These are phyloP conservation scores for Harpegnathos saltator DNA, from an alignment of 1,140 invertebrate genomes.

Conservation along the genomic window DNA sequence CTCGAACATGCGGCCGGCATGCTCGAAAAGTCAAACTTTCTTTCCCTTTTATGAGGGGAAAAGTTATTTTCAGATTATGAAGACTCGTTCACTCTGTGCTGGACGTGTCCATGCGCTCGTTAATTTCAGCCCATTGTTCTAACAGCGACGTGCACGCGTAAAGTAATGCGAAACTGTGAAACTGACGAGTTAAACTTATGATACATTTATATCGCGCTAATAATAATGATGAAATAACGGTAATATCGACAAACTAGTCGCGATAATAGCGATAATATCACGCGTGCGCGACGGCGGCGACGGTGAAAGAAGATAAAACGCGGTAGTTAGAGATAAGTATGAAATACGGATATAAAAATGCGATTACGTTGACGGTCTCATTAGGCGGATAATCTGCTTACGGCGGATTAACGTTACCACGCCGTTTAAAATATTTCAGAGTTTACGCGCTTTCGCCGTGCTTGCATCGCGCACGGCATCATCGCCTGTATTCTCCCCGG, in stretches of 20 bases:
- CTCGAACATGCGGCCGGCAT: too few species aligned
- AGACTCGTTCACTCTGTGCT: too few species aligned
- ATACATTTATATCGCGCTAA: neutral
- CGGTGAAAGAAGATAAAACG: slow-evolving; percentile 6
- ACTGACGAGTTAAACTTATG: too few species aligned
- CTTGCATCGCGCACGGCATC: slow-evolving; percentile 17
- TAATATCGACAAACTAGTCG: neutral
- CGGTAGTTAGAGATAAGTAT: slow-evolving; percentile 38
- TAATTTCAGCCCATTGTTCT: too few species aligned
- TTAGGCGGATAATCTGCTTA: slow-evolving; percentile 55
- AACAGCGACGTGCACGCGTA: too few species aligned
- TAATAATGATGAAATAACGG: neutral
- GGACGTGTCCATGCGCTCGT: too few species aligned
- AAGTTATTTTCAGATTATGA: too few species aligned
- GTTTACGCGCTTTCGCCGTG: slow-evolving; percentile 34
- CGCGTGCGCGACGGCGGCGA: neutral
- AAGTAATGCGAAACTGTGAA: too few species aligned
- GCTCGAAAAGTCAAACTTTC: too few species aligned
- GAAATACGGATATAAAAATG: slow-evolving; percentile 52
- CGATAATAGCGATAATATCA: slow-evolving; percentile 1
- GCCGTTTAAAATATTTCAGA: slow-evolving; percentile 53
- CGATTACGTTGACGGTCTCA: slow-evolving; percentile 43
- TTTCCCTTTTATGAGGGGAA: too few species aligned
- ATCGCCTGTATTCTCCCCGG: slow-evolving; percentile 8
- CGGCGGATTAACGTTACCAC: slow-evolving; percentile 52